Evolutionary conservation across 1,140 invertebrate species (phyloP), one percentile per base, ranked within the genome.

Genomic region (Cotesia typhae): DNA sequence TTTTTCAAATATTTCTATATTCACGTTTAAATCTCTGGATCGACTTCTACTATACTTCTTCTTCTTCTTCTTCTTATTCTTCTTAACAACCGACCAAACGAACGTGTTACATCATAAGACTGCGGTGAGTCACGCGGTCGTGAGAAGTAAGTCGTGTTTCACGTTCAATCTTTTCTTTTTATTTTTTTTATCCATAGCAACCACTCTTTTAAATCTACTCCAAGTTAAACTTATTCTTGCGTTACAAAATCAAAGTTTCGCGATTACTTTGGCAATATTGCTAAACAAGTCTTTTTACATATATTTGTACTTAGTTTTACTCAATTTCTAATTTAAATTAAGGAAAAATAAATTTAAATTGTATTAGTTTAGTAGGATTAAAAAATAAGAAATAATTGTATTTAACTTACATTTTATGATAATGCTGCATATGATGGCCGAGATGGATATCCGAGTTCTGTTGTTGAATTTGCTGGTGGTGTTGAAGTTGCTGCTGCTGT

Each of bases 341-440:
- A 70, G 57, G 4, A 37, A 35, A 36, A 17, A 38, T 3, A 57
- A 28, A 28, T 28, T 1, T 28, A 28, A 1, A 17, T 17, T 17
- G 17, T 17, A 28, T 28, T 28, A 28, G 28, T 28, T 28, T 28
- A 28, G 28, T 28, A 0, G 1, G 2, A 28, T 28, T 63, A 37
- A 37, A 61, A 64, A 51, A n/a, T 14, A 9, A 1, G 64, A 17
- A 73, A 66, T 6, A 14, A 57, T 38, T 47, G 10, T n/a, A 41
- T 12, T 10, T 35, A 71, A 84, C 86, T 86, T 75, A 85, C 83
- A 86, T 85, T 81, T 87, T 85, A 67, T 87, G 85, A 60, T 87
- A 85, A 77, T 87, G 84, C 59, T 87, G 85, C 84, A 87, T 85
- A 68, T 87, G 84, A 74, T 86, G 84, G 12, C 77, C 76, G 57